Base-by-base conservation (phyloP, 2,113 vertebrate species). In the Barbus barbus region DNA sequence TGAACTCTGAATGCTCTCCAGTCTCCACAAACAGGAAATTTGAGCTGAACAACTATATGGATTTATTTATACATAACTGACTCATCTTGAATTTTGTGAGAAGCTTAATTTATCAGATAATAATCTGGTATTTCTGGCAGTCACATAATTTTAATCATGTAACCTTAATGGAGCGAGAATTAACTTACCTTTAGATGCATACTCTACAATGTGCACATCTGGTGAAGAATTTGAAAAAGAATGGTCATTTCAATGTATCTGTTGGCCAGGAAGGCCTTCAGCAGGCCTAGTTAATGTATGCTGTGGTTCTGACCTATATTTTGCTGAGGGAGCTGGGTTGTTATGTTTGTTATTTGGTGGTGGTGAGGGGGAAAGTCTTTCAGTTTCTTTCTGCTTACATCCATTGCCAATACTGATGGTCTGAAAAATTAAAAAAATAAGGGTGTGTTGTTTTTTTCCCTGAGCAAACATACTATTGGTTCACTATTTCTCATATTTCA, bases 381-480 rank as follows among this genome's bases (percentile, higher is more conserved):
- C 65, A 75, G 51, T 58, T 81, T 60, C n/a, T 14, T 77, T 53
- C 24, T 9, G 48, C 51, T 85, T 28, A 69, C 83, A 86, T 78
- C 36, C n/a, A 11, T 12, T 72, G 65, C 81, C 83, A 89, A 63
- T 11, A 38, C 33, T 69, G 65, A 63, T 74, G n/a, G 75, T 69
- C 83, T 78, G 53, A 38, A 22, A 63, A 82, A 69, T 87, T 80
- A 72, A 13, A 46, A 12, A 41, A 41, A 87, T 81, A 80, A 48
- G 56, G 56, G 58, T 5, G 12, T 60, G 26, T 56, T n/a, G 11
- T 24, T 33, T 36, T n/a, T 13, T 9, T 26, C 4, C 8, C 86
- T 83, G 74, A 48, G 86, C 44, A 83, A 89, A 86, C 83, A 83
- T 38, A 60, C 56, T 26, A 53, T 13, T 69, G 82, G 77, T 78